Evolutionary conservation across 2,797 vertebrate genomes (phyloP).

Genomic region (Iguana delicatissima): DNA sequence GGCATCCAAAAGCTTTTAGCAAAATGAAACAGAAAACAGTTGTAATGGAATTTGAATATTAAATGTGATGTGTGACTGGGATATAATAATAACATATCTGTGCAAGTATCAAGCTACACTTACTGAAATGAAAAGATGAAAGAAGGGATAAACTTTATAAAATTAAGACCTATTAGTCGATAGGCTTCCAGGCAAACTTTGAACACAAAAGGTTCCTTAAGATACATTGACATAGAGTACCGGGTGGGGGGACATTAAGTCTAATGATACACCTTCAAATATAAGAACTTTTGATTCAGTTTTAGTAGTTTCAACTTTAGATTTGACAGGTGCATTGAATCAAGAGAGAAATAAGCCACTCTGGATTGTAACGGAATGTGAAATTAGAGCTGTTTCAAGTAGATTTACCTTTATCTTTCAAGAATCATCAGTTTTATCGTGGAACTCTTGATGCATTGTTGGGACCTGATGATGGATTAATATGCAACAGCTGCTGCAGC

Average conservation of each 20-base stretch:
- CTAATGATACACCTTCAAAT: constrained; percentile 38
- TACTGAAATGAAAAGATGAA: constrained; percentile 25
- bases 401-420: constrained; percentile 65
- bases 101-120: not conserved
- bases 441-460: constrained; percentile 61
- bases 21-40: not conserved
- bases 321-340: constrained; percentile 58
- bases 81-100: not conserved
- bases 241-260: not conserved
- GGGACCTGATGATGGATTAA: constrained; percentile 70
- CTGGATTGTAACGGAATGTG: constrained; percentile 52
- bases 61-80: not conserved
- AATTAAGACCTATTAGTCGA: constrained; percentile 16
- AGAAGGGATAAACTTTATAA: constrained; percentile 21
- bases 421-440: constrained; percentile 58
- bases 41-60: not conserved
- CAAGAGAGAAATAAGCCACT: constrained; percentile 29
- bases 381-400: constrained; percentile 65
- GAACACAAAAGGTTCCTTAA: not conserved
- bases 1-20: not conserved
- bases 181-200: not conserved
- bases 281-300: constrained; percentile 30
- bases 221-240: not conserved
- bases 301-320: constrained; percentile 39
- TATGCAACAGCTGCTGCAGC: constrained; percentile 68